Evolutionary conservation across 2,797 vertebrate species (phyloP), one percentile per base, ranked within the genome.

Genomic region (Peromyscus attwateri): DNA sequence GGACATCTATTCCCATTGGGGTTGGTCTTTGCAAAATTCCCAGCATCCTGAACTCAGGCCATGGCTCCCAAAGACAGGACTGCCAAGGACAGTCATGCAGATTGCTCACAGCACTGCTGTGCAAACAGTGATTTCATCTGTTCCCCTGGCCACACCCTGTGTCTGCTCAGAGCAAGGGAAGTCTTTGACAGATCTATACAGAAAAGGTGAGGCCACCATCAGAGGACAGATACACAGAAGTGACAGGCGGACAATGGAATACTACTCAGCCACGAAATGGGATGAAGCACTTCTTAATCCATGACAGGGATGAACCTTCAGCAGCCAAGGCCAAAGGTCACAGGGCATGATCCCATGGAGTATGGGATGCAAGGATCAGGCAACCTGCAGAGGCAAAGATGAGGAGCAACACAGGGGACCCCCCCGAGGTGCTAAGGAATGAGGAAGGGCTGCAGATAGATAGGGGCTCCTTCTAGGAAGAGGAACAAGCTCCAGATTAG

Each of bases 111-210:
- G 64, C 57, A 21, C 70, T 68, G 57, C 16, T 49, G 17, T 40
- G 84, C 62, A 49, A 89, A 46, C 46, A n/a, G 19, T 62, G 75
- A 64, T 27, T 2, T 34, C 57, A 12, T 43, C 64, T 55, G 23
- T 31, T 49, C 57, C 31, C 68, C 23, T 49, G 0, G 3, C 60
- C 46, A 29, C 19, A 49, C 9, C 49, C 64, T 25, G 49, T 6
- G 4, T 73, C 52, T 57, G 7, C 82, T 27, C 68, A 76, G 83
- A 52, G 19, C 21, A 91, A 82, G 23, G 40, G 70, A 31, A 25
- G n/a, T 77, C 68, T 84, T 14, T 87, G 37, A 93, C 73, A 91
- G 60, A 73, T n/a, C 43, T 55, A 77, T 16, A 27, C 40, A 60
- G 12, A 66, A 46, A 81, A 46, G 34, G 31, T 52, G 62, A 46